Evolutionary conservation across 2,113 vertebrate species (phyloP), one percentile per base, ranked within the genome.

Genomic region (Illadopsis cleaveri): DNA sequence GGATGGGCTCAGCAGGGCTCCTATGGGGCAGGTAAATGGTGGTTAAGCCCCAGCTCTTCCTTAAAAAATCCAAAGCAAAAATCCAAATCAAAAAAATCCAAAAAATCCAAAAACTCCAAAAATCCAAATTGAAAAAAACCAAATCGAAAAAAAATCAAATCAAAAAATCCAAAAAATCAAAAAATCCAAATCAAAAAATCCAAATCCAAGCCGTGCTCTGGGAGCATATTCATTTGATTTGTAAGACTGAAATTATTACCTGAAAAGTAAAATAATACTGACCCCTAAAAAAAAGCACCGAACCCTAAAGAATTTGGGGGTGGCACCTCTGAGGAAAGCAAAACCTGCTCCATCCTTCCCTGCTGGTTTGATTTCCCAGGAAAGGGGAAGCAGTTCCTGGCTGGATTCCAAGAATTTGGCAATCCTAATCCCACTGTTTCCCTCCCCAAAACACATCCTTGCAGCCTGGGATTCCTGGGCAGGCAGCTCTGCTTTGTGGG

Each of bases 21-120:
- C 91, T 79, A 44, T 3, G 47, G 92, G 94, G 93, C 40, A 95
- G 93, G 79, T 25, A 92, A 88, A 92, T 76, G 89, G 85, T n/a
- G 92, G 71, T 47, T 21, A 47, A 47, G 45, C 45, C 21, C 21
- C 45, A 70, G 65, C 56, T 88, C 47, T 40, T 44, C 70, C 61
- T n/a, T 5, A 22, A 15, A 45, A 15, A 45, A 44, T n/a, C n/a
- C n/a, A n/a, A n/a, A n/a, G n/a, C n/a, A n/a, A n/a, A n/a, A n/a
- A n/a, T n/a, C n/a, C n/a, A n/a, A n/a, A n/a, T n/a, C n/a, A n/a
- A n/a, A n/a, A n/a, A n/a, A n/a, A n/a, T n/a, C n/a, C n/a, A n/a
- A n/a, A n/a, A n/a, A n/a, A n/a, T n/a, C n/a, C n/a, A n/a, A n/a
- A n/a, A n/a, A n/a, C n/a, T n/a, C n/a, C n/a, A n/a, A n/a, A n/a